Base-by-base conservation (phyloP, 2,797 vertebrate species). In the Pempheris klunzingeri region DNA sequence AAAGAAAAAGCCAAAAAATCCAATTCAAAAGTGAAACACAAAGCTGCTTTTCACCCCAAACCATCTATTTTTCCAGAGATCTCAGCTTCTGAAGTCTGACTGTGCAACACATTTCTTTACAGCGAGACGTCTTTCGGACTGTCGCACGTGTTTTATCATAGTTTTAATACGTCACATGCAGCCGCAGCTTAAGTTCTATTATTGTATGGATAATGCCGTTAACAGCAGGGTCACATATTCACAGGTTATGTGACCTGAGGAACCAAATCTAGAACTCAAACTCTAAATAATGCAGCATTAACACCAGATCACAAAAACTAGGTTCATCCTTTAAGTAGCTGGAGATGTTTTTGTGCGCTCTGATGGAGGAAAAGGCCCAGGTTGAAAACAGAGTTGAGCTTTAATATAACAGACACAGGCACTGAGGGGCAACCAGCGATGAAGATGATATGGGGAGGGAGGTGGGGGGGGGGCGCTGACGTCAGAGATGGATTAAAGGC, bases 381-480 rank as follows among this genome's bases (percentile, higher is more conserved):
- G 82, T 54, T 78, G 83, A 72, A 85, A 77, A 55, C 53, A 39
- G 75, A 44, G 53, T 30, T 5, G 0, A 22, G 59, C 64, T 85
- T 73, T 26, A 11, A 76, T 38, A 24, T 38, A 20, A 73, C 32
- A 54, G 58, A 79, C 75, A 62, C 68, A 32, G 64, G 28, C 9
- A 65, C 70, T 53, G 74, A 83, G 67, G n/a, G 69, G 73, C 77
- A 84, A 88, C 78, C 68, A 78, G 26, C 60, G 81, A 89, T 65
- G 5, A 67, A 76, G 81, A 81, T 46, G 81, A 76, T 67, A 46
- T 65, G 47, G 55, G 52, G 58, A 22, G 58, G 60, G 13, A 2
- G 4, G 28, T 0, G 2, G 41, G 49, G 59, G 2, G 41, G 49
- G 59, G 46, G 43, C 10, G 36, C 32, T 44, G 74, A 30, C 20